These are phyloP conservation scores for Catocala fraxini DNA, from an alignment of 2,888 invertebrate genomes.

Conservation along the genomic window DNA sequence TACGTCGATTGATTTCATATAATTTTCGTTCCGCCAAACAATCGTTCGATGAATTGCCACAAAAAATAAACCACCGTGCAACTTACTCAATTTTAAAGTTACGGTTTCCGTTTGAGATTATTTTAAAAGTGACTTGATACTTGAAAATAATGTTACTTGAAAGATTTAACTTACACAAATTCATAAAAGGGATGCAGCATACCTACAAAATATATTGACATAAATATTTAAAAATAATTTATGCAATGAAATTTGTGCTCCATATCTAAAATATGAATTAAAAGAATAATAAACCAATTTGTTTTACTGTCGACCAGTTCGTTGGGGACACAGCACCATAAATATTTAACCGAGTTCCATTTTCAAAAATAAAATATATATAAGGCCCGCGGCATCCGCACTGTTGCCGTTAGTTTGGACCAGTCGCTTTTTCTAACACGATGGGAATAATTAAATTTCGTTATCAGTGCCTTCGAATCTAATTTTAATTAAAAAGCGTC, in stretches of 20 bases:
- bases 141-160: not conserved
- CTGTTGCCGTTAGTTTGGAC: slow-evolving; percentile 62
- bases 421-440: slow-evolving; percentile 68
- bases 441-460: slow-evolving; percentile 78
- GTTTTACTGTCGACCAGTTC: slow-evolving; percentile 30
- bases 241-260: slow-evolving; percentile 23
- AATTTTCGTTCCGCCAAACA: slow-evolving; percentile 78
- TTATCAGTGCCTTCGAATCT: slow-evolving; percentile 82
- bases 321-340: slow-evolving; percentile 43
- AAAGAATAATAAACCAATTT: slow-evolving; percentile 32
- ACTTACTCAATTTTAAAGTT: slow-evolving; percentile 26
- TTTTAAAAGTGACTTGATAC: not conserved
- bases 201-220: not conserved
- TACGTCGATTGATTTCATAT: slow-evolving; percentile 82
- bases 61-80: slow-evolving; percentile 63
- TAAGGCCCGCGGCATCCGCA: slow-evolving; percentile 45
- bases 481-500: slow-evolving; percentile 87
- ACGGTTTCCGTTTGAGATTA: slow-evolving; percentile 16
- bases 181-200: too few relatives aligned
- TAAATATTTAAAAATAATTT: slow-evolving; percentile 3
- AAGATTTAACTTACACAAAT: too few relatives aligned
- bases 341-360: slow-evolving; percentile 46
- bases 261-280: slow-evolving; percentile 16
- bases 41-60: slow-evolving; percentile 66
- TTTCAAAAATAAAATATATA: slow-evolving; percentile 41